These are phyloP conservation scores for Notechis scutatus DNA, from an alignment of 2,113 vertebrate genomes.

Conservation along the genomic window DNA sequence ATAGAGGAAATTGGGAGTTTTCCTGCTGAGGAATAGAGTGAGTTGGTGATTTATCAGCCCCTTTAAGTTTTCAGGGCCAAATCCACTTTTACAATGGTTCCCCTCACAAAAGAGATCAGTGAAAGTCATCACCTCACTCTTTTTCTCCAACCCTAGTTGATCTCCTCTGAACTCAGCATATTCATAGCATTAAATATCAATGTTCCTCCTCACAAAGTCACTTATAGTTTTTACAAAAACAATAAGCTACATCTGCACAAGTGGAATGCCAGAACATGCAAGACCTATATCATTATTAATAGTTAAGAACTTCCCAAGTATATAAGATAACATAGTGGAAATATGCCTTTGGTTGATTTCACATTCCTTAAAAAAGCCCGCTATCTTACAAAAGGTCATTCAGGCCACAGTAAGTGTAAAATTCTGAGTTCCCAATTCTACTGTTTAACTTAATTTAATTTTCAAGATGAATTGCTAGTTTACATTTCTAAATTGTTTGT, in stretches of 20 bases:
- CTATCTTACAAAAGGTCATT: background rate
- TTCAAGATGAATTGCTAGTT: background rate
- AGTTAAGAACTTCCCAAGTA: background rate
- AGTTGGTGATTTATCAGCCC: background rate
- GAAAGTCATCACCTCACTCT: background rate
- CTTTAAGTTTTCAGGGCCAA: background rate
- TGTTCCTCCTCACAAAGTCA: background rate
- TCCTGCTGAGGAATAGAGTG: background rate
- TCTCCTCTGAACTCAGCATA: background rate
- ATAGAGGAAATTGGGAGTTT: background rate
- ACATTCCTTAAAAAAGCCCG: background rate
- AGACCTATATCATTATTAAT: background rate
- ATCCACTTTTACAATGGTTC: background rate
- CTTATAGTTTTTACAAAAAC: background rate
- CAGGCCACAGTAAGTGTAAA: background rate
- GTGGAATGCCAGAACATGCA: background rate
- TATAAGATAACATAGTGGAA: background rate
- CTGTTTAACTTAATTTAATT: background rate
- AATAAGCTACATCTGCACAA: fast-evolving
- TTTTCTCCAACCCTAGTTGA: background rate
- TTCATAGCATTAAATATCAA: background rate
- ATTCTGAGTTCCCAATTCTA: background rate
- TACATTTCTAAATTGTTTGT: background rate
- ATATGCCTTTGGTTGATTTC: background rate
- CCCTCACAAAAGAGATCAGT: background rate